Evolutionary conservation across 2,888 invertebrate species (phyloP).

Genomic region (Sturmia bella): DNA sequence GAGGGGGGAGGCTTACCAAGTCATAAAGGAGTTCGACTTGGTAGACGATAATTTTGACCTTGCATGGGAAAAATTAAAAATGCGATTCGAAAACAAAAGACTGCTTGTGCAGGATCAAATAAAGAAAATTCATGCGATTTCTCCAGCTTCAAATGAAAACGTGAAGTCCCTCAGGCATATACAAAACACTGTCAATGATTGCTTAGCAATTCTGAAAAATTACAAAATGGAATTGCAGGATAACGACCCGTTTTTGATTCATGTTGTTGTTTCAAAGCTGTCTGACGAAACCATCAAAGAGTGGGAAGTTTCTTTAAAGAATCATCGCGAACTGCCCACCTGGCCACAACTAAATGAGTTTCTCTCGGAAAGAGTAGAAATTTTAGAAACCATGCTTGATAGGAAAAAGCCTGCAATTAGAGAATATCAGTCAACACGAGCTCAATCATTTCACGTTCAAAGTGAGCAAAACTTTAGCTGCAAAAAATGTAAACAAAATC

Average conservation of each 20-base stretch:
- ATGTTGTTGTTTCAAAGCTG: slow-evolving; percentile 3
- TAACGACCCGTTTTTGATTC: slow-evolving; percentile 22
- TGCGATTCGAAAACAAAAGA: slow-evolving; percentile 29
- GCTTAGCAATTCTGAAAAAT: slow-evolving; percentile 12
- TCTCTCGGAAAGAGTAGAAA: slow-evolving; percentile 20
- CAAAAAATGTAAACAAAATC: slow-evolving; percentile 40
- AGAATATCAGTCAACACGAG: not conserved
- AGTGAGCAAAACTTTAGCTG: slow-evolving; percentile 2
- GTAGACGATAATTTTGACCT: slow-evolving; percentile 25
- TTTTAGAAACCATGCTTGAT: slow-evolving; percentile 16
- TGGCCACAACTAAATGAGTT: slow-evolving; percentile 24
- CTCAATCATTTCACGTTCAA: slow-evolving; percentile 9
- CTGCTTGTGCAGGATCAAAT: slow-evolving; percentile 27
- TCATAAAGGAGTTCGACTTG: slow-evolving; percentile 23
- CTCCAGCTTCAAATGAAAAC: not conserved
- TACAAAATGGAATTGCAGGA: not conserved
- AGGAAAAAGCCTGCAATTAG: not conserved
- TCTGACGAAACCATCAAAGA: slow-evolving; percentile 21
- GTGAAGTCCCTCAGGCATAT: slow-evolving; percentile 12
- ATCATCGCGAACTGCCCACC: slow-evolving; percentile 22
- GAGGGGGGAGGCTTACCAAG: slow-evolving; percentile 18
- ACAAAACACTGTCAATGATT: slow-evolving; percentile 11
- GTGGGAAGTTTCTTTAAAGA: slow-evolving; percentile 29
- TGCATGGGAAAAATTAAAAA: slow-evolving; percentile 11
- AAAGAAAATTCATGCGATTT: slow-evolving; percentile 4